A percentile compares a stretch with the other conserved stretches of the same genome.
These are phyloP conservation scores for Nycticorax nycticorax DNA, from an alignment of 2,113 vertebrate genomes.

Conservation along the genomic window DNA sequence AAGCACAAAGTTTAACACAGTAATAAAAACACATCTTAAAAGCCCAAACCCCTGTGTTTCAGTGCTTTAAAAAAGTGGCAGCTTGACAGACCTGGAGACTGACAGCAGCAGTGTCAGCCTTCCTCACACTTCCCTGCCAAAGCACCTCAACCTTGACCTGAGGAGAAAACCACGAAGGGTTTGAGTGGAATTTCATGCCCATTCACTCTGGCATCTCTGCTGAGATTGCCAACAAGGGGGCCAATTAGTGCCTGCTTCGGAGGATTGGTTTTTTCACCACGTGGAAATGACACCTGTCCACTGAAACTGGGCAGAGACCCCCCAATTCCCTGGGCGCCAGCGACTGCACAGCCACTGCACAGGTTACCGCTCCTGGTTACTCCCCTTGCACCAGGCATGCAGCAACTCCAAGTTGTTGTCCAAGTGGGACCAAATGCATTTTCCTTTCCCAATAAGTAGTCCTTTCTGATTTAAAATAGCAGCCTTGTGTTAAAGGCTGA, in stretches of 20 bases:
- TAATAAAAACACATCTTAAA: slow-evolving; percentile 34
- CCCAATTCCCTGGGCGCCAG: not conserved
- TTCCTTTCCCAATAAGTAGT: not conserved
- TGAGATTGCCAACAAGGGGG: slow-evolving; percentile 65
- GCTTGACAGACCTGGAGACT: slow-evolving; percentile 63
- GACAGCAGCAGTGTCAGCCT: slow-evolving; percentile 56
- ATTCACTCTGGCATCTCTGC: slow-evolving; percentile 64
- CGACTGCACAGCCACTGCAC: not conserved
- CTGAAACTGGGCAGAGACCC: slow-evolving; percentile 1
- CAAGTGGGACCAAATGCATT: not conserved
- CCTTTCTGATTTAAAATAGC: not conserved
- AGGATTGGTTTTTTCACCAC: not conserved
- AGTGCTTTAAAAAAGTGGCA: slow-evolving; percentile 36
- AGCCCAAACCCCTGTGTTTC: not conserved
- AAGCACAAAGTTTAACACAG: not conserved
- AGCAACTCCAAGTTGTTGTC: not conserved
- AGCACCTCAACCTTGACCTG: slow-evolving; percentile 70
- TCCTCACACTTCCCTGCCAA: slow-evolving; percentile 59
- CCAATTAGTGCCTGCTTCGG: slow-evolving; percentile 46
- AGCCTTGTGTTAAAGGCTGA: not conserved
- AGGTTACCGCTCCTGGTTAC: not conserved
- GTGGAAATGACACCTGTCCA: slow-evolving; percentile 56
- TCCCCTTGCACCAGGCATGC: not conserved
- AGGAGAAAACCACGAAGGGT: slow-evolving; percentile 43
- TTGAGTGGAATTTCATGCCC: slow-evolving; percentile 56